Base-by-base conservation (phyloP, 2,888 invertebrate species). In the Platypus cylindrus region DNA sequence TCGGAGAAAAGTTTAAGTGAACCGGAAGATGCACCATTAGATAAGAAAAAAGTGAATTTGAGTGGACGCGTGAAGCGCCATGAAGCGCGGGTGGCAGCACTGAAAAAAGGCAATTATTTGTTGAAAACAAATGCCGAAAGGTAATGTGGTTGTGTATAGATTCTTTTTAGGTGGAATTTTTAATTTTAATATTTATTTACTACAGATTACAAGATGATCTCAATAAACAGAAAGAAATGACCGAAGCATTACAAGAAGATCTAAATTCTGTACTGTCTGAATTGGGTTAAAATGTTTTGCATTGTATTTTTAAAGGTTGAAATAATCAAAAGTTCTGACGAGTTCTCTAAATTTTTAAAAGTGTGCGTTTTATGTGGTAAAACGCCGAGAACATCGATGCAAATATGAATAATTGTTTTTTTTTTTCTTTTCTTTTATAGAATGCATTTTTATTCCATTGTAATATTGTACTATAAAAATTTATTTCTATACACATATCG, bases 31-130 rank as follows among this genome's bases (percentile, higher is more conserved):
- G 73, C 80, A 11, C 70, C 77, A 1, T 55, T 71, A 34, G 71
- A 76, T 1, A 73, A 73, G 37, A 76, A 77, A 58, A 78, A 77
- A 49, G 67, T 66, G 2, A 79, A 79, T 49, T 62, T 80, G 13
- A 65, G 70, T 14, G 68, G 67, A 33, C 66, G 78, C 35, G 61
- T 76, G 2, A 84, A 82, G 54, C 71, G 78, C 33, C 81, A 87
- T 56, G 89, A 89, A 56, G 76, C 77, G 30, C 71, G 80, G 41
- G 66, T 89, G 7, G 71, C 77, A 23, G 83, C 85, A 0, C 64
- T 89, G 51, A 86, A 84, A 62, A 90, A 90, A 55, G 86, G 87
- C 29, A 90, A 89, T 54, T 82, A 85, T 42, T 67, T 89, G 47
- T 67, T 89, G 8, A 84, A 86, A 65, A 82, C 87, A 1, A 89